These are phyloP conservation scores for Stichodactyla mertensii DNA, from an alignment of 64 coral and sea anemone species.

Conservation along the genomic window DNA sequence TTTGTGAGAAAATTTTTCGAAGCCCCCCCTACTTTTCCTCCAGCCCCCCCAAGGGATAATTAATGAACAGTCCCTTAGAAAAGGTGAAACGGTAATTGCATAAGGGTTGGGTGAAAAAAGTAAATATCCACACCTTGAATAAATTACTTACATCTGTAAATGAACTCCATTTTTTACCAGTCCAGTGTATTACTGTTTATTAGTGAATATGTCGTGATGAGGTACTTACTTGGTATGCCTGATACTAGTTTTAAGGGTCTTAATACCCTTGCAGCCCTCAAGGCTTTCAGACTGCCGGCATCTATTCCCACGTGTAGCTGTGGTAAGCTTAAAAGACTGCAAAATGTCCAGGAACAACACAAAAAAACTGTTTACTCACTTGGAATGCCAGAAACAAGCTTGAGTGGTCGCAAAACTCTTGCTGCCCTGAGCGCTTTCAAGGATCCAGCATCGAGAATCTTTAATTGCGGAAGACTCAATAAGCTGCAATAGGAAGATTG, in stretches of 20 bases:
- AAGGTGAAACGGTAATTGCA: no score
- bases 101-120: no score
- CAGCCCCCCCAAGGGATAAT: no score
- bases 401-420: constrained; percentile 95
- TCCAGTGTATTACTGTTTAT: no score
- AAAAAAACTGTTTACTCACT: constrained; percentile 60
- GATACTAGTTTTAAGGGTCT: constrained; percentile 97
- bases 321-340: constrained; percentile 96
- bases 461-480: constrained; percentile 85
- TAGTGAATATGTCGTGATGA: background rate
- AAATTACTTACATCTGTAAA: no score
- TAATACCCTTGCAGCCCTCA: constrained; percentile 96
- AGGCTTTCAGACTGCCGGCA: constrained; percentile 92
- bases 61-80: no score
- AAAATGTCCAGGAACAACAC: constrained; percentile 17
- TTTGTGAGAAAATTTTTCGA: no score
- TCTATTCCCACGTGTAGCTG: constrained; percentile 69
- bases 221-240: constrained; percentile 98
- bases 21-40: no score
- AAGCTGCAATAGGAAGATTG: constrained; percentile 55
- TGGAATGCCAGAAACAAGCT: constrained; percentile 99
- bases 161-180: no score
- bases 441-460: constrained; percentile 53
- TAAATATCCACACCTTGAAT: no score
- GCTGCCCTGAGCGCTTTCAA: constrained; percentile 96